Base-by-base conservation (phyloP, 2,888 invertebrate species). In the Steromphala cineraria region DNA sequence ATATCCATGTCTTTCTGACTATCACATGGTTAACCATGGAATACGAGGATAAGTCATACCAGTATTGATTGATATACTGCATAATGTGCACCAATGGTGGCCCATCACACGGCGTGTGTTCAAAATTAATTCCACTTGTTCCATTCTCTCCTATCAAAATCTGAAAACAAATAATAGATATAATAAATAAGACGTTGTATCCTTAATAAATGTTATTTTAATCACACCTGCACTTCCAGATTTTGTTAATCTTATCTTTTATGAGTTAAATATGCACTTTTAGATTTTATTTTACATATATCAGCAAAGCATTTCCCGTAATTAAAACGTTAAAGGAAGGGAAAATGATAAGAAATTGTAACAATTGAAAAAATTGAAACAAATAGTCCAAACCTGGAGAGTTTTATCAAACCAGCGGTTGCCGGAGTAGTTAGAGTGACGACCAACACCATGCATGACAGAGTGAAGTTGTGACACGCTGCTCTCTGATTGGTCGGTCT, bases 401-500 rank as follows among this genome's bases (percentile, higher is more conserved):
- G 98, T 98, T 95, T 99, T 99, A 93, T 99, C 98, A 94, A 96
- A 98, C 98, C 98, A 99, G 53, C 98, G 95, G 94, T 99, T 99
- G 56, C 95, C 96, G 21, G 96, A 95, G 93, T 98, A 98, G 93
- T 98, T 98, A 7, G 90, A 89, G 56, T 96, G 95, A 67, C 96
- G 95, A 24, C 97, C 97, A 8, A 96, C 96, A 17, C 98, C 98
- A 92, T 98, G 97, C 86, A 98, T 95, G 86, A 96, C 95, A 91
- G 97, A 96, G 5, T 84, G 83, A 78, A 87, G 90, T 53, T 87
- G 83, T n/a, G 80, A 19, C 55, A 87, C 87, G 13, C 80, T 79
- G 15, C 82, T 79, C 24, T 85, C 84, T 0, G 78, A 67, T 5
- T 55, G 52, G 15, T 81, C 78, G 24, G 80, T 81, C n/a, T 85